Evolutionary conservation across 2,888 invertebrate species (phyloP), one percentile per base, ranked within the genome.

Genomic region (Petrolisthes manimaculis): DNA sequence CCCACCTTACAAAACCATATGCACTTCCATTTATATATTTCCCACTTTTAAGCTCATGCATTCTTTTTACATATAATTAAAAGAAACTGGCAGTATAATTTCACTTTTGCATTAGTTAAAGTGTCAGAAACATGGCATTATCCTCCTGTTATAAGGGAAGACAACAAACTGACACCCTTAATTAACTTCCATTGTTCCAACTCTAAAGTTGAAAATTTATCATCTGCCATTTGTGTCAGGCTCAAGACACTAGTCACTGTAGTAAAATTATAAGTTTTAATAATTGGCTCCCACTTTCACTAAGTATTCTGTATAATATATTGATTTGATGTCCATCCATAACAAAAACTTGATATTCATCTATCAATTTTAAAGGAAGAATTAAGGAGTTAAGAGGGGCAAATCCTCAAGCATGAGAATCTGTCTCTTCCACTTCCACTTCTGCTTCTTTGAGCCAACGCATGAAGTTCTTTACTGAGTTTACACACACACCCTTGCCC

Each of bases 401-500:
- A 82, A 77, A 75, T 54, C 75, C 81, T 86, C 74, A 79, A 61
- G 84, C 71, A 71, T 71, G 71, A 71, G 71, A 74, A 37, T 37
- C 37, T 37, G 37, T n/a, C 21, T 71, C 71, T n/a, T 21, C 71
- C 21, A 18, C 71, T 71, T 71, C 71, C 71, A 71, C n/a, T 71
- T 71, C 71, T n/a, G 71, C 71, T 93, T 96, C 96, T 92, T 94
- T 94, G 91, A 96, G 94, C 92, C 94, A 95, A 82, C 95, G 95
- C 93, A 96, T 95, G 94, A 96, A 96, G 91, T 95, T 95, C 87
- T 95, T 95, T 91, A 96, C 94, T 92, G 96, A 95, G 93, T 95
- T 95, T 92, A 95, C 93, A 92, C 96, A 96, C 75, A 96, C 95
- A 91, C 95, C 96, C 94, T 97, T 97, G 92, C 97, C 97, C 92